These are phyloP conservation scores for Mus caroli DNA, from an alignment of 2,797 vertebrate genomes.

Conservation along the genomic window DNA sequence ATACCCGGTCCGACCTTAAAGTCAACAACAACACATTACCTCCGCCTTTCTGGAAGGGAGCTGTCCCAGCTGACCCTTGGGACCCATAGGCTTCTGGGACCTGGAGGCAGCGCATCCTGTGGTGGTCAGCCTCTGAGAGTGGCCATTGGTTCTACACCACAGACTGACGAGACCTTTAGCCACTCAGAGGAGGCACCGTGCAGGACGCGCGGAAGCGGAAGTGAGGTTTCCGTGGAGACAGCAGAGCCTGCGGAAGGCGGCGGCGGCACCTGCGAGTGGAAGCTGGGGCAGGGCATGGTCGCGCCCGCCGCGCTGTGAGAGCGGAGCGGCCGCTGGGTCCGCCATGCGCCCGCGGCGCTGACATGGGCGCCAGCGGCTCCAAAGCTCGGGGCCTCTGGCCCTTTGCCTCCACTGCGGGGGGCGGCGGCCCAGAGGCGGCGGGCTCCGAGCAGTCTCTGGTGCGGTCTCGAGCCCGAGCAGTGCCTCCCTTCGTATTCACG, in stretches of 20 bases:
- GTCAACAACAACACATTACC: background rate
- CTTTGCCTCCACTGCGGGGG: constrained; percentile 91
- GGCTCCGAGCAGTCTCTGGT: constrained; percentile 93
- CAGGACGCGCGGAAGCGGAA: constrained; percentile 70
- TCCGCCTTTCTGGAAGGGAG: background rate
- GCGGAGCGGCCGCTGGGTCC: background rate
- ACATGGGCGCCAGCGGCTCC: constrained; percentile 97
- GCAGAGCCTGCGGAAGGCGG: constrained; percentile 63
- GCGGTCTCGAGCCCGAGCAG: constrained; percentile 91
- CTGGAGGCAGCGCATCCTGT: constrained; percentile 40
- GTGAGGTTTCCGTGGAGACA: constrained; percentile 75
- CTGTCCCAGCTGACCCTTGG: background rate
- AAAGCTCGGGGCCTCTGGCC: constrained; percentile 96
- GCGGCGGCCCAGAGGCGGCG: constrained; percentile 87
- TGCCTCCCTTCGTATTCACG: constrained; percentile 96
- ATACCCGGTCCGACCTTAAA: no score
- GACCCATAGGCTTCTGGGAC: constrained; percentile 11
- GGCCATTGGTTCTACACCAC: background rate
- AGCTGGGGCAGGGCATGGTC: constrained; percentile 67
- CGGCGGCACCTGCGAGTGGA: constrained; percentile 23
- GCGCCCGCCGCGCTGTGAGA: constrained; percentile 30
- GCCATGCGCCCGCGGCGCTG: constrained; percentile 89
- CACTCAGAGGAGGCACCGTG: constrained; percentile 32
- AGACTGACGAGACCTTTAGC: constrained; percentile 48
- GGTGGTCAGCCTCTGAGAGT: background rate